Conservation (phyloP, 2,888 invertebrate genomes). For the Trissonchulus sp. region DNA sequence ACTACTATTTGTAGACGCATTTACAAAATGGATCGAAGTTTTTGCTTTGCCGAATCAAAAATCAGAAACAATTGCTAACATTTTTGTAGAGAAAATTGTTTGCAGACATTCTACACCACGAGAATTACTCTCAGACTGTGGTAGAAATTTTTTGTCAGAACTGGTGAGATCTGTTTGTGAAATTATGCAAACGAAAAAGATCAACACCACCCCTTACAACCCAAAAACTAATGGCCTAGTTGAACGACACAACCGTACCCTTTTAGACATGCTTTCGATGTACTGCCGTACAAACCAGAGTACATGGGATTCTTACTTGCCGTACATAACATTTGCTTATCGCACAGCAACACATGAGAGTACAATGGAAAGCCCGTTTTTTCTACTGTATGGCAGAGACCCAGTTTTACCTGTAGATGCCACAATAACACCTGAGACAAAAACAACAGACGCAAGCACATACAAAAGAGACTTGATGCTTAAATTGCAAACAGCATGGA, state of each 20-base stretch:
- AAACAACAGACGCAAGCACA: not conserved
- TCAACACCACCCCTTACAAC: conserved; percentile 36
- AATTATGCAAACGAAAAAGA: conserved; percentile 34
- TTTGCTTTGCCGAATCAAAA: conserved; percentile 46
- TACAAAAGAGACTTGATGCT: not conserved
- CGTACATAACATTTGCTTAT: conserved; percentile 40
- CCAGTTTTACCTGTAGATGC: not conserved
- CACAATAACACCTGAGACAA: not conserved
- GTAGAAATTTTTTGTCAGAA: conserved; percentile 37
- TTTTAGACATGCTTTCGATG: conserved; percentile 38
- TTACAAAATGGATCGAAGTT: conserved; percentile 39
- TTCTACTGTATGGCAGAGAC: not conserved
- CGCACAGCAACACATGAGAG: conserved; percentile 29
- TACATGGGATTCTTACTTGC: conserved; percentile 43
- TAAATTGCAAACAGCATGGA: not conserved
- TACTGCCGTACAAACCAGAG: conserved; percentile 39
- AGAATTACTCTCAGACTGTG: conserved; percentile 42
- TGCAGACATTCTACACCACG: conserved; percentile 38
- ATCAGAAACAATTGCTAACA: conserved; percentile 44
- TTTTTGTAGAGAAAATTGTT: conserved; percentile 38
- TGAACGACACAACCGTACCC: conserved; percentile 42
- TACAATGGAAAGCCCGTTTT: not conserved
- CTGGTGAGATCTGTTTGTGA: conserved; percentile 34
- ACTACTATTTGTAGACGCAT: conserved; percentile 35
- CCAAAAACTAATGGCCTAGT: conserved; percentile 41